Base-by-base conservation (phyloP, 2,797 vertebrate genomes). In the Melanotaenia nigrans region DNA sequence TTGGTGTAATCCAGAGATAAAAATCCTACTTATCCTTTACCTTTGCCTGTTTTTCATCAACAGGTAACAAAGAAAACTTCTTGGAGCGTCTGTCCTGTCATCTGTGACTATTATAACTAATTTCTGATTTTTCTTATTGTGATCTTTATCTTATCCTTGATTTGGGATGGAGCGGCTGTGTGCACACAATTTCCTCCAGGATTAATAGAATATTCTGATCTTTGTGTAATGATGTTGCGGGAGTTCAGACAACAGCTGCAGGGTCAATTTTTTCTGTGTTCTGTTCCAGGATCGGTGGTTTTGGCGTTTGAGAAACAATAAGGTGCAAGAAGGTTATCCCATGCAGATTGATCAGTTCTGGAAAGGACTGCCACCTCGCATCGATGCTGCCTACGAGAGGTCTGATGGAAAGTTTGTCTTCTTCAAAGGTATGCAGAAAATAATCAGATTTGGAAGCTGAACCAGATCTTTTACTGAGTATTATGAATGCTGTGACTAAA, bases 311-410 rank as follows among this genome's bases (percentile, higher is more conserved):
- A 96, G 97, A 76, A 99, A 97, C 93, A 98, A 97, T 91, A 96
- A 96, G 4, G 97, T 99, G 30, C 97, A 98, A 91, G 98, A 99
- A 81, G 97, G 98, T 0, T 99, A 99, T 38, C 98, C 98, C 54
- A 99, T 99, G 97, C 96, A 98, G 87, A 99, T 99, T 0, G 96
- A 98, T 72, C 97, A 99, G 88, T 99, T 99, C 93, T 99, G 98
- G 98, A 99, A 98, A 65, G 97, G 97, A 9, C 95, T 99, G 30
- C 97, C 98, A 0, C 90, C 97, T 20, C 96, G 94, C 85, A 98
- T 99, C 47, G 97, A 99, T 1, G 98, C 98, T 0, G 97, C 98
- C 70, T 99, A 99, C 0, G 97, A 99, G 90, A 95, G 98, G 33
- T 95, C 98, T 0, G 98, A 99, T 18, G 98, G 98, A 2, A 97